These are phyloP conservation scores for Triplophysa rosa DNA, from an alignment of 2,113 vertebrate genomes.

Conservation along the genomic window DNA sequence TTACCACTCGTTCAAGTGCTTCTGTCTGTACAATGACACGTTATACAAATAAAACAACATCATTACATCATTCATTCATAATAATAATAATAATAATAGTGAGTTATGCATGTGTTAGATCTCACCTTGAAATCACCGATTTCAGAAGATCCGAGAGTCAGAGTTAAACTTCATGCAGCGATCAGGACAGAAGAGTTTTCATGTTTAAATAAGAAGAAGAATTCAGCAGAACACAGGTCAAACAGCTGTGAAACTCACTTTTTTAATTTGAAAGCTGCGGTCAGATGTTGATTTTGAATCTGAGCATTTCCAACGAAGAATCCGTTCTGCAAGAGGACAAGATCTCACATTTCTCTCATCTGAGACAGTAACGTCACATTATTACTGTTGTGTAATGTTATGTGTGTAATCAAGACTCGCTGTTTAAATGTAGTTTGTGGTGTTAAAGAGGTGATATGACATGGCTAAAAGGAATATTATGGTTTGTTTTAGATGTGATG, in stretches of 20 bases:
- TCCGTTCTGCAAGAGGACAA: slow-evolving; percentile 10
- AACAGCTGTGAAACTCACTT: slow-evolving; percentile 30
- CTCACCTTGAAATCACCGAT: slow-evolving; percentile 48
- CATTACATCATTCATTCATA: too few relatives aligned
- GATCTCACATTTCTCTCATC: neutral
- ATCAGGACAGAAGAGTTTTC: neutral
- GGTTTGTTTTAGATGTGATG: too few relatives aligned
- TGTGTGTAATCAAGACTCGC: too few relatives aligned
- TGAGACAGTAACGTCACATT: too few relatives aligned
- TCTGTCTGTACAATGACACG: slow-evolving; percentile 8
- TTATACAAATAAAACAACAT: neutral
- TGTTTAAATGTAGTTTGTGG: too few relatives aligned
- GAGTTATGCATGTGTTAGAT: neutral
- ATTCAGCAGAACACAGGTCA: neutral
- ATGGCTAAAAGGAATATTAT: too few relatives aligned
- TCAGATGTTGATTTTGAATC: slow-evolving; percentile 29
- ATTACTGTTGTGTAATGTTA: too few relatives aligned
- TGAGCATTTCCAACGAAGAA: slow-evolving; percentile 25
- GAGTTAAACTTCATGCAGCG: slow-evolving; percentile 36
- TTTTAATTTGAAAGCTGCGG: slow-evolving; percentile 30
- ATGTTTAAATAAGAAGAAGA: neutral
- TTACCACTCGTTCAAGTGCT: slow-evolving; percentile 2
- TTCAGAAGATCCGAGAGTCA: slow-evolving; percentile 41
- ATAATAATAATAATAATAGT: too few relatives aligned
- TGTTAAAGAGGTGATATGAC: too few relatives aligned